Evolutionary conservation across 2,888 invertebrate genomes (phyloP), one percentile per base, ranked within the genome.

Genomic region (Parthenolecanium corni): DNA sequence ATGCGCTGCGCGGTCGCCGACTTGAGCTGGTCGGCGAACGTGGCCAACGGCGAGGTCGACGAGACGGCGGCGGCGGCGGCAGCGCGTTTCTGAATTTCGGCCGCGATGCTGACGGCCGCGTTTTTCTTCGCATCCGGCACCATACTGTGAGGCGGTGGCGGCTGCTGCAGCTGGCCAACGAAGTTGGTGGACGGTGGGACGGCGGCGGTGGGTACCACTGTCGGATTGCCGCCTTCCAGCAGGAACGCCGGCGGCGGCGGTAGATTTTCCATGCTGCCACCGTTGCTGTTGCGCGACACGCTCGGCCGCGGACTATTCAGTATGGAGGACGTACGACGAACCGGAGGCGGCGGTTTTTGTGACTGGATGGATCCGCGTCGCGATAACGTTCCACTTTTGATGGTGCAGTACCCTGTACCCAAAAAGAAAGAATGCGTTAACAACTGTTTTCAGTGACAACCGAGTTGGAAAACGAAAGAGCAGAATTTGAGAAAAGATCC

Each of bases 181-280:
- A 3, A 21, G 14, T 20, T 20, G 5, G 14, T 18, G 3, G 23
- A 18, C 46, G 6, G 46, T 46, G 5, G 46, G 6, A n/a, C 5
- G 3, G 31, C 31, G 31, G 9, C 4, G 18, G 16, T 9, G 14
- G 18, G 5, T 4, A 25, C 23, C 11, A 18, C 14, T 24, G 44
- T 31, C 18, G 40, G n/a, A 20, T 16, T 16, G 20, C 9, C n/a
- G 44, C 46, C 52, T 36, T 85, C 85, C 62, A 87, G 73, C n/a
- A 87, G 74, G 71, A 85, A 87, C 1, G 86, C 85, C 0, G 87
- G 87, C 16, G 87, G 87, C 1, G 87, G 86, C 5, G 86, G 87
- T 65, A 86, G 74, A 70, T 81, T 76, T 68, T 78, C 78, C 69
- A 77, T 70, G 66, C 76, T 77, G 46, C 23, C 16, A 18, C 46